A percentile compares a stretch with the other conserved stretches of the same genome.
phyloP scores from a whole-genome alignment of 30 jellyfish, hydroid and myxozoan species.

The Phacellophora camtschatica region DNA sequence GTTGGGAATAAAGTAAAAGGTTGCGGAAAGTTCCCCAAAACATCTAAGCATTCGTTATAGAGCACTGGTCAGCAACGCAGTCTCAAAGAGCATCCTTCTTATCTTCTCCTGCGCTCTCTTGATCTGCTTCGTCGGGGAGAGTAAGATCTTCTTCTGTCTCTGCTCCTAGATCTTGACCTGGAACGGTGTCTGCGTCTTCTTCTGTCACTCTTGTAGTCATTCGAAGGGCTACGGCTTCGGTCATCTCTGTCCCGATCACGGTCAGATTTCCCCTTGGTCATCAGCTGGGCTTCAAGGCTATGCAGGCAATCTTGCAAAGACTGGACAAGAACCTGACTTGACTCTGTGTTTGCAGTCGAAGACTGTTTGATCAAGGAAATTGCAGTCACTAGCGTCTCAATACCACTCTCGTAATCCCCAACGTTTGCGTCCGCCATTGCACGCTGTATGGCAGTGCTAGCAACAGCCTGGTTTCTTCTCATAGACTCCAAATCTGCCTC shows the following conservation, averaged over 20 bases:
- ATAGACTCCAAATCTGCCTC: constrained; percentile 91
- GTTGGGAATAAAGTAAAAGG: too few relatives aligned
- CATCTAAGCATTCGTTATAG: too few relatives aligned
- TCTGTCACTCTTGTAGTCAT: constrained; percentile 74
- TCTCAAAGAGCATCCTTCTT: too few relatives aligned
- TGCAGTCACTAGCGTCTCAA: constrained; percentile 97
- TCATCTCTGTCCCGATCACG: constrained; percentile 75
- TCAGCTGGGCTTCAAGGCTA: constrained; percentile 97
- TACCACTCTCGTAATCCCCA: constrained; percentile 98
- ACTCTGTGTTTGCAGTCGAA: constrained; percentile 90
- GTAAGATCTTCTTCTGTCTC: constrained; percentile 81
- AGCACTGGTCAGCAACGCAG: too few relatives aligned
- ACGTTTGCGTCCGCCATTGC: constrained; percentile 99
- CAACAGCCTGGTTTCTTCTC: constrained; percentile 97
- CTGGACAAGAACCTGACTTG: constrained; percentile 90
- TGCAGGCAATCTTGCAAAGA: constrained; percentile 98
- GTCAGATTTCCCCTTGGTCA: constrained; percentile 80
- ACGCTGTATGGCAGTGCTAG: constrained; percentile 98
- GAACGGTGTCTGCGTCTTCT: constrained; percentile 91
- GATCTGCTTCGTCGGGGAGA: constrained; percentile 89
- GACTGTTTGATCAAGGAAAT: constrained; percentile 95
- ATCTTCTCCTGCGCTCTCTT: constrained; percentile 87
- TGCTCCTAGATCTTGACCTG: constrained; percentile 87
- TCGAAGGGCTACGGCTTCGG: constrained; percentile 59
- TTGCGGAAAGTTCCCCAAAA: too few relatives aligned